Conservation (phyloP, 2,113 vertebrate genomes). For the Rousettus leschenaultii region DNA sequence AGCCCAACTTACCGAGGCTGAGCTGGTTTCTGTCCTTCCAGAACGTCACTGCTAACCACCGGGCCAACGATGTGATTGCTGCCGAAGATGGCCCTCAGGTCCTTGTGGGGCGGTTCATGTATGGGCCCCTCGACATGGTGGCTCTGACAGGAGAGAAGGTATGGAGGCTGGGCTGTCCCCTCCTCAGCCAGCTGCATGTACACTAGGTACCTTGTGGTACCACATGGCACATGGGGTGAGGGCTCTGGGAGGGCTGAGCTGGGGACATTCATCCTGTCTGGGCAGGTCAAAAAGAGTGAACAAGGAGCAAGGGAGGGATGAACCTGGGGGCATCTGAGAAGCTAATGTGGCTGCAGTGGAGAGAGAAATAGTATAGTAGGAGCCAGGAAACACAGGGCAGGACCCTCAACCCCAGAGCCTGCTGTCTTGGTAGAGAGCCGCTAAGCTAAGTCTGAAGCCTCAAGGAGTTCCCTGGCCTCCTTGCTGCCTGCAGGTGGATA, state of each 20-base stretch:
- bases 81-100: constrained; percentile 93
- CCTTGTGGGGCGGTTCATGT: constrained; percentile 97
- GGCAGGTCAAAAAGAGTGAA: rapidly evolving
- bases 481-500: constrained; percentile 89
- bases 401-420: not conserved
- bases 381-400: not conserved
- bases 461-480: not conserved
- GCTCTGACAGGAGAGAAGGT: constrained; percentile 98
- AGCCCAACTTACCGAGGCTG: not conserved
- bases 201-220: not conserved
- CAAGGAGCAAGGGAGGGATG: not conserved
- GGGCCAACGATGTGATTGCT: constrained; percentile 94
- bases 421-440: not conserved
- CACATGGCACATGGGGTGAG: rapidly evolving
- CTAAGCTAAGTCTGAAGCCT: not conserved
- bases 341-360: not conserved
- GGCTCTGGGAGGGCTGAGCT: rapidly evolving
- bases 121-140: constrained; percentile 98
- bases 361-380: not conserved
- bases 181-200: not conserved
- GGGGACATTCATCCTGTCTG: rapidly evolving
- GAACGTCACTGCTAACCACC: constrained; percentile 97
- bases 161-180: not conserved
- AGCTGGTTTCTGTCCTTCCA: constrained; percentile 67
- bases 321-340: not conserved